Conservation (phyloP, 2,113 vertebrate species). For the Scopus umbretta region DNA sequence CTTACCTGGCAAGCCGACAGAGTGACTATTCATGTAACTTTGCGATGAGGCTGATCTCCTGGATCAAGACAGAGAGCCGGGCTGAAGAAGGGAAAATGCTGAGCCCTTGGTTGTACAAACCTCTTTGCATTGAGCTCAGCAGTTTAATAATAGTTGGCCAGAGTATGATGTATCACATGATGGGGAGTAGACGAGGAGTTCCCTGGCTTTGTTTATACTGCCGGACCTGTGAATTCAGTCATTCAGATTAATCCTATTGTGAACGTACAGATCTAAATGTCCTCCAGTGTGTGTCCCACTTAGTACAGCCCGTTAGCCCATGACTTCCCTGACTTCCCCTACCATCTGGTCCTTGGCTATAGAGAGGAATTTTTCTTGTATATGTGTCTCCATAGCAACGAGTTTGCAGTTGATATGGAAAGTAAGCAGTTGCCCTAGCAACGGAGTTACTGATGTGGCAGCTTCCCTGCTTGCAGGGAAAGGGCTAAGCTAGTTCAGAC, state of each 20-base stretch:
- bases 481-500: constrained; percentile 67
- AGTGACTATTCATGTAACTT: neutral
- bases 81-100: neutral
- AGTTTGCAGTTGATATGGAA: constrained; percentile 93
- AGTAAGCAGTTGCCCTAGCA: constrained; percentile 94
- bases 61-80: neutral
- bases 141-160: constrained; percentile 48
- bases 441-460: constrained; percentile 91
- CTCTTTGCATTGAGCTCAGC: constrained; percentile 47
- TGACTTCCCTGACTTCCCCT: constrained; percentile 78
- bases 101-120: constrained; percentile 7
- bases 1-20: neutral
- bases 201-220: constrained; percentile 41
- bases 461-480: constrained; percentile 66
- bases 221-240: constrained; percentile 27
- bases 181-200: neutral
- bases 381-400: constrained; percentile 91
- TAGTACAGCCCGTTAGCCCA: constrained; percentile 63
- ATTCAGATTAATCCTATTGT: constrained; percentile 35
- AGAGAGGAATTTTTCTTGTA: constrained; percentile 90
- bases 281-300: constrained; percentile 44
- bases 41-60: neutral
- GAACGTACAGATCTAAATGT: neutral
- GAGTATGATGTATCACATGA: constrained; percentile 29
- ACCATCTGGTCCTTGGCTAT: constrained; percentile 91